Evolutionary conservation across 2,888 invertebrate species (phyloP).

Genomic region (Plutella xylostella): DNA sequence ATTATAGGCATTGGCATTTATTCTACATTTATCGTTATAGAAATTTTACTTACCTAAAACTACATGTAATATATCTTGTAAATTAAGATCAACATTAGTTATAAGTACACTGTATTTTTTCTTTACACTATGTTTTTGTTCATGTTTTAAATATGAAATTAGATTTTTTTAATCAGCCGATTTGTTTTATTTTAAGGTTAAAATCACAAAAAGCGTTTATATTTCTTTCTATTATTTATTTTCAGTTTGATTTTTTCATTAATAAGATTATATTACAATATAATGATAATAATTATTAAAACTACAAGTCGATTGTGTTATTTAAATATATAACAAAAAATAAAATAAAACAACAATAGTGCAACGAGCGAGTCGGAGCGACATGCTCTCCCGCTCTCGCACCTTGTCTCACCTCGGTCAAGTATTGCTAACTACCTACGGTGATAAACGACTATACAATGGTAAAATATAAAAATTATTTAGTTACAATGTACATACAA

Average conservation of each 20-base stretch:
- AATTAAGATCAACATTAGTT: not conserved
- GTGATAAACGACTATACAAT: slow-evolving; percentile 65
- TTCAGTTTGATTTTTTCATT: slow-evolving; percentile 69
- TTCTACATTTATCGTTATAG: too few species aligned
- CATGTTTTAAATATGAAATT: not conserved
- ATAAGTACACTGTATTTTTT: slow-evolving; percentile 1
- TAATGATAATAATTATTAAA: slow-evolving; percentile 69
- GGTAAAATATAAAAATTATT: slow-evolving; percentile 66
- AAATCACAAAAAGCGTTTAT: too few species aligned
- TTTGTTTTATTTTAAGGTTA: slow-evolving; percentile 28
- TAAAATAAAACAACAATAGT: slow-evolving; percentile 59
- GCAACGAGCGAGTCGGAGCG: slow-evolving; percentile 29
- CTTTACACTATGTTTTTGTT: not conserved
- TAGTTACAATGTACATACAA: slow-evolving; percentile 64
- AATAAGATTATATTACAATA: slow-evolving; percentile 71
- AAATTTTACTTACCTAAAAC: not conserved
- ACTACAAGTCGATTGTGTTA: slow-evolving; percentile 68
- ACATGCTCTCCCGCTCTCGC: slow-evolving; percentile 21
- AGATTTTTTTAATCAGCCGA: slow-evolving; percentile 28
- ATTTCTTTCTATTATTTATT: slow-evolving; percentile 65
- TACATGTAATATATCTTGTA: not conserved
- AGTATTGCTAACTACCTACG: slow-evolving; percentile 57
- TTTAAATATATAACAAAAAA: slow-evolving; percentile 68
- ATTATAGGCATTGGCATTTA: slow-evolving; percentile 1
- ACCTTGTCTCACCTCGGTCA: slow-evolving; percentile 43